These are phyloP conservation scores for Pyrrhopygopsis socrates DNA, from an alignment of 2,888 invertebrate species.

Conservation along the genomic window DNA sequence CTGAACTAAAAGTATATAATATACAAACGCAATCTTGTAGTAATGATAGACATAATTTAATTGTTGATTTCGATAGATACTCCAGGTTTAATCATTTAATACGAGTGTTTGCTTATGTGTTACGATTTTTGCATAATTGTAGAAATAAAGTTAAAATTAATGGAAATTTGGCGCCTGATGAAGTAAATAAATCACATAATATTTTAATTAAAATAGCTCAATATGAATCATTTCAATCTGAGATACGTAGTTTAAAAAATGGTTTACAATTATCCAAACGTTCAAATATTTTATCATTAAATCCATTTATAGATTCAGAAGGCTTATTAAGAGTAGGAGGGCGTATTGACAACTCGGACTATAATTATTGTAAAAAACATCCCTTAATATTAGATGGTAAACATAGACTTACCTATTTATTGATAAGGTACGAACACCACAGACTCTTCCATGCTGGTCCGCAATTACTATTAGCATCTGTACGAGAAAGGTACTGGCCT, in stretches of 20 bases:
- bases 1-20: neutral
- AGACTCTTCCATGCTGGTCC: constrained; percentile 54
- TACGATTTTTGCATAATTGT: neutral
- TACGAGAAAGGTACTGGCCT: constrained; percentile 49
- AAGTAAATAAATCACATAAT: neutral
- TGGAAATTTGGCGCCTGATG: neutral
- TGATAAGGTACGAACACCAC: neutral
- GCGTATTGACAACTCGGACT: neutral
- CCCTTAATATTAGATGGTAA: neutral
- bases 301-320: neutral
- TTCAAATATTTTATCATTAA: neutral
- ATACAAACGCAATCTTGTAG: neutral
- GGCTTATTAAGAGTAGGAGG: neutral
- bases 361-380: neutral
- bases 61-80: neutral
- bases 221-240: neutral
- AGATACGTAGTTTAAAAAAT: neutral
- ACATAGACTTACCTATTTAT: neutral
- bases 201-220: neutral
- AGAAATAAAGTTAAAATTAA: neutral
- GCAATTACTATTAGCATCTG: constrained; percentile 30
- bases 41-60: neutral
- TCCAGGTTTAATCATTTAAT: neutral
- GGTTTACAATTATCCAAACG: neutral
- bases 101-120: neutral